Evolutionary conservation across 2,888 invertebrate genomes (phyloP).

Genomic region (Heteromyza rotundicornis): DNA sequence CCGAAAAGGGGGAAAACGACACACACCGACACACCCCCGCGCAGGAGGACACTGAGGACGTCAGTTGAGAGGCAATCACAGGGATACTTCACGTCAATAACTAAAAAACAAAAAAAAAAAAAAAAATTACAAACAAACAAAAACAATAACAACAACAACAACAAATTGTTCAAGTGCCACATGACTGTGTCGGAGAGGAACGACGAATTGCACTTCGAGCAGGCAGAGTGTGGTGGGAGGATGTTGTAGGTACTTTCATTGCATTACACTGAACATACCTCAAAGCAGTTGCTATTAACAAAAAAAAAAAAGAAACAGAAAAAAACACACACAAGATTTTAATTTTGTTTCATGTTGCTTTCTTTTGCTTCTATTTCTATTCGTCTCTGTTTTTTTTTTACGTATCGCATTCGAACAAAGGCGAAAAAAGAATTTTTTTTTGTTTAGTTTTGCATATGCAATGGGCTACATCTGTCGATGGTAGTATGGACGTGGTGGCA

Average conservation of each 20-base stretch:
- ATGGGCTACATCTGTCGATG: background rate
- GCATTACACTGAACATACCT: slow-evolving; percentile 10
- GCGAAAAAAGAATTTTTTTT: no score
- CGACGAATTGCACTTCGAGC: no score
- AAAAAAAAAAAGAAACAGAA: background rate
- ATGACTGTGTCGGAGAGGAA: no score
- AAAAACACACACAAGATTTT: slow-evolving; percentile 21
- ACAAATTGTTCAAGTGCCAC: background rate
- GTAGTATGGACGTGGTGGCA: background rate
- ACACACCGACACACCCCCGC: background rate
- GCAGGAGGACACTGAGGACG: background rate
- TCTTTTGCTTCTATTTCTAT: slow-evolving; percentile 12
- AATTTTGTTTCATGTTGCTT: slow-evolving; percentile 17
- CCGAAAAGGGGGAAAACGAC: background rate
- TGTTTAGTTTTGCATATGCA: background rate
- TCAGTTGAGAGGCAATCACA: slow-evolving; percentile 40
- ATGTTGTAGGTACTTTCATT: background rate
- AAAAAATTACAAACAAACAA: no score
- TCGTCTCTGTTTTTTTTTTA: slow-evolving; percentile 4
- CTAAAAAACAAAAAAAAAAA: slow-evolving; percentile 36
- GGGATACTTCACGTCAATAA: slow-evolving; percentile 49
- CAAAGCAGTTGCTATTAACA: slow-evolving; percentile 24
- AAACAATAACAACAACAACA: no score
- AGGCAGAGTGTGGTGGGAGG: background rate
- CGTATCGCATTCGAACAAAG: background rate